phyloP scores from a whole-genome alignment of 2,113 vertebrate genomes.

The Ochotona princeps region DNA sequence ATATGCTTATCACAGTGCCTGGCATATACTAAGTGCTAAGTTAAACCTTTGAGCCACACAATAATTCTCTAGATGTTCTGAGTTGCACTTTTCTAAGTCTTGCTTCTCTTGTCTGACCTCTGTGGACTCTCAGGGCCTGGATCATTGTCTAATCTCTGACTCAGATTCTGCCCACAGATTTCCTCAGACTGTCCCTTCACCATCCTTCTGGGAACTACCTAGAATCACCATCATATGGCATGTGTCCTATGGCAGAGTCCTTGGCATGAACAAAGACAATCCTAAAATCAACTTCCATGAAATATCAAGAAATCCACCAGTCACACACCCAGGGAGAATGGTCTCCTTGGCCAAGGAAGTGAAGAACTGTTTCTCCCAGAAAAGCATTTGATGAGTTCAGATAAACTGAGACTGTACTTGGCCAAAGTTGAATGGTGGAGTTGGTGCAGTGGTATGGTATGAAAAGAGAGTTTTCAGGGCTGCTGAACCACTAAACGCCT shows the following conservation, averaged over 20 bases:
- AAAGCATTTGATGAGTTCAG: not conserved
- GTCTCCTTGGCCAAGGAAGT: not conserved
- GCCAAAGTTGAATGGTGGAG: not conserved
- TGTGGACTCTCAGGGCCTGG: not conserved
- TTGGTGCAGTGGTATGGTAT: not conserved
- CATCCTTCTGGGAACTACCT: fast-evolving
- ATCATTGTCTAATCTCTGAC: not conserved
- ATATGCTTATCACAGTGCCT: too few relatives aligned
- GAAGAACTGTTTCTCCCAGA: constrained; percentile 29
- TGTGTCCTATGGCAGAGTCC: not conserved
- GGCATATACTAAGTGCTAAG: too few relatives aligned
- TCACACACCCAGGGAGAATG: constrained; percentile 8
- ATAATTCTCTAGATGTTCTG: not conserved
- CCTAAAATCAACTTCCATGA: not conserved
- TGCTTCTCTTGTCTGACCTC: not conserved
- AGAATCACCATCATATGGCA: not conserved
- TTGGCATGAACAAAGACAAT: too few relatives aligned
- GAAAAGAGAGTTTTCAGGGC: constrained; percentile 38
- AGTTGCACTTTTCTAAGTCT: not conserved
- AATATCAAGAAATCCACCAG: not conserved
- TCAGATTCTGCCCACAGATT: not conserved
- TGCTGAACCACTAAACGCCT: constrained; percentile 32
- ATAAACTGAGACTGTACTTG: not conserved
- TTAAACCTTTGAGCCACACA: not conserved
- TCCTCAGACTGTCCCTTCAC: not conserved